Percentiles rank a stretch among this genome's conserved stretches.
Conservation (phyloP, 1,140 invertebrate species). For the Sarcophaga bullata region DNA sequence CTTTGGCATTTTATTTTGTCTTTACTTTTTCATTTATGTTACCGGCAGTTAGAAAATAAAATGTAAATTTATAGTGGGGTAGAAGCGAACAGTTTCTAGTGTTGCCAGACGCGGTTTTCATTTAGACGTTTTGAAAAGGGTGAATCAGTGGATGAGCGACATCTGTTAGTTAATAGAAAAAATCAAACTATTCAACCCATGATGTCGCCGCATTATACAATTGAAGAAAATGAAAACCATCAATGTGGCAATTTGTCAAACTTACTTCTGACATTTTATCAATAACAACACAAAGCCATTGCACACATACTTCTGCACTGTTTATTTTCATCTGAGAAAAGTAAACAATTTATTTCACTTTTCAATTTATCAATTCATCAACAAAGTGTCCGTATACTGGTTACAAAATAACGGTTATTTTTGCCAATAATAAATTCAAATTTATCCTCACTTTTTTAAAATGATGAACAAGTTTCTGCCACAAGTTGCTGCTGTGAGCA, state of each 20-base stretch:
- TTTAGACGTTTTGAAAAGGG: too few relatives aligned
- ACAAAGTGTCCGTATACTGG: not conserved
- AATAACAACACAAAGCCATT: conserved; percentile 46
- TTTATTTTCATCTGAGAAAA: not conserved
- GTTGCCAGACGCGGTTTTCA: too few relatives aligned
- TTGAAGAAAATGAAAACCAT: conserved; percentile 39
- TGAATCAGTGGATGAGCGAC: not conserved
- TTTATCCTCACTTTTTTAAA: conserved; percentile 25
- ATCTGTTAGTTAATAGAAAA: not conserved
- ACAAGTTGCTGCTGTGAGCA: conserved; percentile 1
- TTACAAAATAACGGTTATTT: conserved; percentile 20
- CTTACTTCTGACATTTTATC: conserved; percentile 55
- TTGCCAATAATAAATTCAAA: conserved; percentile 6
- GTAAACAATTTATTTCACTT: conserved; percentile 2
- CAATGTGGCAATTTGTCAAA: conserved; percentile 63
- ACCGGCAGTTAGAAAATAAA: too few relatives aligned
- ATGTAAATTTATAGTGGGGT: too few relatives aligned
- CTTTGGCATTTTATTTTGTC: too few relatives aligned
- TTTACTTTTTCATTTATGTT: too few relatives aligned
- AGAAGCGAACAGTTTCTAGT: too few relatives aligned
- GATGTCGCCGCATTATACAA: not conserved
- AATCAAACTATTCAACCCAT: not conserved
- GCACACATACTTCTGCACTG: conserved; percentile 34
- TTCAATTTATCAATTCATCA: conserved; percentile 37
- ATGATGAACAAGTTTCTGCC: conserved; percentile 32